Evolutionary conservation across 2,113 vertebrate genomes (phyloP), one percentile per base, ranked within the genome.

Genomic region (Calypte anna): DNA sequence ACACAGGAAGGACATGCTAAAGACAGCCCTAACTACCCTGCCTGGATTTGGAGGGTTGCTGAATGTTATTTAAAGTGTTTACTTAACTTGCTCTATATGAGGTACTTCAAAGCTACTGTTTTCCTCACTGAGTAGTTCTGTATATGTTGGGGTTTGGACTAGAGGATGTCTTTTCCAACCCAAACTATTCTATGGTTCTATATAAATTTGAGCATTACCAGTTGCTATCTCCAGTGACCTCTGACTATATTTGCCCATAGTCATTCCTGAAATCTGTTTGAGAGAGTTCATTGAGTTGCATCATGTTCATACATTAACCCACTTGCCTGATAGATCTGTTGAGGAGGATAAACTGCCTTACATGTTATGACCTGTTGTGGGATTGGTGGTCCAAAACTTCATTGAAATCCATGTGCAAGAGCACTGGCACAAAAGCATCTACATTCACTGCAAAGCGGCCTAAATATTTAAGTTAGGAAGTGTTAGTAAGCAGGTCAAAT

Each of bases 361-460:
- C 3, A 0, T 67, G 13, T 24, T 54, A 16, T 0, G 0, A 28
- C 36, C 43, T 62, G 13, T 36, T 1, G 0, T 83, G 46, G 46
- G 9, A 62, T 3, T 0, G 24, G 7, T 74, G 48, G 25, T 64
- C 64, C 62, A 15, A 86, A 86, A 19, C 36, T 66, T 82, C 27
- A 40, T 14, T 62, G 25, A 86, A 73, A 28, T 58, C 53, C 43
- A 10, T 0, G 0, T 73, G 33, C 33, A 82, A 62, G 31, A 73
- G 54, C 40, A 33, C 40, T 77, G 38, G 16, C 68, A 31, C 31
- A 19, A 75, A 82, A 75, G 5, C 24, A 23, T n/a, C 50, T 84
- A 5, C 3, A 3, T 90, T 58, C 82, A 24, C 86, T 78, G 46
- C 57, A 59, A 28, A 91, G 33, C 24, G 53, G 31, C 53, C 57